These are phyloP conservation scores for Ecdyonurus torrentis DNA, from an alignment of 2,888 invertebrate genomes.

Conservation along the genomic window DNA sequence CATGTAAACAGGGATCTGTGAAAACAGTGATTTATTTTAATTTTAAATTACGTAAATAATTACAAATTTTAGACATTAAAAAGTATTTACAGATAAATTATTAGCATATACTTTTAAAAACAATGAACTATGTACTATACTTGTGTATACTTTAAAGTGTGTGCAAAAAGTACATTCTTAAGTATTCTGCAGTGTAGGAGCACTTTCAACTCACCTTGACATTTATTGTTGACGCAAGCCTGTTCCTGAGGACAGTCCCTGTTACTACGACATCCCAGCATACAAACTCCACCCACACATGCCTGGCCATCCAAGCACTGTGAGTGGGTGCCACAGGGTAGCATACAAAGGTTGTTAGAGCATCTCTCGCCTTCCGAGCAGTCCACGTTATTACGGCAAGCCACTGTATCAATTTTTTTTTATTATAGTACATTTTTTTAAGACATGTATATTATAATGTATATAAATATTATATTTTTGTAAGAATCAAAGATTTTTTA, in stretches of 20 bases:
- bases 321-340: slow-evolving; percentile 63
- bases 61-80: neutral
- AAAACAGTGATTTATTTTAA: slow-evolving; percentile 5
- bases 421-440: neutral
- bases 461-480: neutral
- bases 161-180: too few relatives aligned
- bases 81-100: neutral
- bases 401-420: slow-evolving; percentile 25
- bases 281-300: slow-evolving; percentile 61
- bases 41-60: neutral
- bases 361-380: slow-evolving; percentile 68
- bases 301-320: slow-evolving; percentile 68
- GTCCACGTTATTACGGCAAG: slow-evolving; percentile 58
- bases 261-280: slow-evolving; percentile 69
- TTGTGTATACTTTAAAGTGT: too few relatives aligned
- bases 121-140: neutral
- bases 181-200: too few relatives aligned
- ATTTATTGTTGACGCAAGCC: slow-evolving; percentile 71
- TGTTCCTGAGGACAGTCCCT: slow-evolving; percentile 59
- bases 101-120: neutral
- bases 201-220: slow-evolving; percentile 37
- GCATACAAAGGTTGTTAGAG: slow-evolving; percentile 55
- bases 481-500: neutral
- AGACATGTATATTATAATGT: neutral
- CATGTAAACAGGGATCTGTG: slow-evolving; percentile 55